Evolutionary conservation across 2,797 vertebrate species (phyloP).

Genomic region (Delichon dasypus): DNA sequence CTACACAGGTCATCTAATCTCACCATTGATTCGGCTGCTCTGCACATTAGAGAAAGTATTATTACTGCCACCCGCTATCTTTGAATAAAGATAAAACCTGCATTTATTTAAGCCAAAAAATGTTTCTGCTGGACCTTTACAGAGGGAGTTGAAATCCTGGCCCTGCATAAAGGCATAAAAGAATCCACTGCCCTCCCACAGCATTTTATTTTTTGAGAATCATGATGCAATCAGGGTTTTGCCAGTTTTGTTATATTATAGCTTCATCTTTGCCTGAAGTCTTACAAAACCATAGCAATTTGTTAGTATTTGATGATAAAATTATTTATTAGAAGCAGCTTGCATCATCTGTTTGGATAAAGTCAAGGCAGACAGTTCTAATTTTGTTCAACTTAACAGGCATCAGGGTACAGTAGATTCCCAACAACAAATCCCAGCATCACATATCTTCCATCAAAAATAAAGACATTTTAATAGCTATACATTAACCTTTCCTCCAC

Average conservation of each 20-base stretch:
- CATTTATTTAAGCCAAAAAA: not conserved
- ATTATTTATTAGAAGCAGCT: not conserved
- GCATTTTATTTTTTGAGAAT: not conserved
- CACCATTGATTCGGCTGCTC: not conserved
- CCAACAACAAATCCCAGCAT: not conserved
- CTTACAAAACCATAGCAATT: not conserved
- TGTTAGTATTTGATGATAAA: not conserved
- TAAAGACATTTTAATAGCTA: not conserved
- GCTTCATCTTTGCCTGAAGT: not conserved
- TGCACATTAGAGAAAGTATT: not conserved
- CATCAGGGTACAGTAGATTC: not conserved
- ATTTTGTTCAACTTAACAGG: not conserved
- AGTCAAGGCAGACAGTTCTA: not conserved
- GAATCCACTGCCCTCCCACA: not conserved
- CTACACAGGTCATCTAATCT: not conserved
- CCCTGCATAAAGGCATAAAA: not conserved
- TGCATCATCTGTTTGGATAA: not conserved
- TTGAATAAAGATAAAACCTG: not conserved
- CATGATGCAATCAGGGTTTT: not conserved
- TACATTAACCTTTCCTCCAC: not conserved
- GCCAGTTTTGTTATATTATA: not conserved
- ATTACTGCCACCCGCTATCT: not conserved
- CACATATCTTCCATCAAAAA: not conserved
- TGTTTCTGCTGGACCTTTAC: not conserved
- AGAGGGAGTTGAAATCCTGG: not conserved